Evolutionary conservation across 2,797 vertebrate species (phyloP), one percentile per base, ranked within the genome.

Genomic region (Apogon talboti): DNA sequence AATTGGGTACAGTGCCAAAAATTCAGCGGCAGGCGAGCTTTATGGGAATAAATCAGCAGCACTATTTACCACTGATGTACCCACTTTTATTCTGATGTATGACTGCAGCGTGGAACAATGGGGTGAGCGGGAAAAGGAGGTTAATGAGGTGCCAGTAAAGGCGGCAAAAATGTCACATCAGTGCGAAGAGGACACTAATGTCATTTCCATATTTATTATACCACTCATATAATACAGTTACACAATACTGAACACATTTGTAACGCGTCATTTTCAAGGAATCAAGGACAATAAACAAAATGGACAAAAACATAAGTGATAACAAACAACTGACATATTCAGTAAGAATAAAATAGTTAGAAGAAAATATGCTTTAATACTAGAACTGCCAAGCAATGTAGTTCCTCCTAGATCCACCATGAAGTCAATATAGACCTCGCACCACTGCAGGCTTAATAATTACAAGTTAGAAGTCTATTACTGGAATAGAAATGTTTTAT

Each of bases 1-100:
- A 92, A 94, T 92, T 93, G 90, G 90, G 92, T 89, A 94, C 92
- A 93, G 92, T 90, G 82, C 74, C 77, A 81, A 75, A 81, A 79
- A 74, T 80, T 53, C 67, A 60, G 44, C 51, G 60, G 70, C 75
- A 51, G 55, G 58, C 54, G 18, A 58, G 54, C 68, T 85, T 90
- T 59, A 82, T 72, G 4, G 77, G 79, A 87, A 79, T 72, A 71
- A 75, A 86, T 87, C 78, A 86, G 58, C 48, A 42, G 67, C 43
- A 57, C 52, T 58, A 55, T 71, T 52, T 6, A 28, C 45, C 35
- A 43, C 58, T 85, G 83, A 91, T 84, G 57, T 35, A 69, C 18
- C 47, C 8, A 65, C 66, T 62, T 47, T 64, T 70, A 82, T 87
- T 85, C 71, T 72, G 78, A 51, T 55, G 83, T 74, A 81, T 74